phyloP scores from a whole-genome alignment of 2,113 vertebrate genomes.

The Psittacula cyanocephala region DNA sequence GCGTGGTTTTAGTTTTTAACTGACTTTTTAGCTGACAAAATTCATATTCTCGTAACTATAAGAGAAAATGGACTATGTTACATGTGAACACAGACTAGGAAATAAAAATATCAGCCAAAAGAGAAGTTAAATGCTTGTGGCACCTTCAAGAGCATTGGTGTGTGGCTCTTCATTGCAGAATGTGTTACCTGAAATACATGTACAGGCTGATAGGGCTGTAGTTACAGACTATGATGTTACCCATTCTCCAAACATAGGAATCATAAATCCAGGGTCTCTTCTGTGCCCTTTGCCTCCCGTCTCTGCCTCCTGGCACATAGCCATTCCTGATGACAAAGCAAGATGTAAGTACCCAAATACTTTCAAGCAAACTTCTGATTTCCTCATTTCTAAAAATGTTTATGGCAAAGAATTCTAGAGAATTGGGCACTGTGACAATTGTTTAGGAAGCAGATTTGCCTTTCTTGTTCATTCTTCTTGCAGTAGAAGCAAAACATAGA shows the following conservation, averaged over 20 bases:
- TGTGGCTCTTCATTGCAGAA: background rate
- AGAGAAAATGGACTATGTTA: background rate
- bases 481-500: background rate
- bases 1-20: background rate
- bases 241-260: background rate
- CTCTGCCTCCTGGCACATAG: background rate
- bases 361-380: background rate
- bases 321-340: background rate
- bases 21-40: background rate
- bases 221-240: background rate
- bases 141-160: background rate
- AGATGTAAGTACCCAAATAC: accelerated
- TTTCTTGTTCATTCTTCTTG: background rate
- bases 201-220: background rate
- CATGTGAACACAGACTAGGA: accelerated
- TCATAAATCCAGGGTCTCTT: background rate
- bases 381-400: background rate
- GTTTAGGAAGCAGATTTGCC: background rate
- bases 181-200: background rate
- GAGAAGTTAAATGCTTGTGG: background rate
- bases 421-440: background rate
- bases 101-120: background rate
- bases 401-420: background rate
- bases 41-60: background rate
- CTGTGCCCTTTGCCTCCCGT: background rate